phyloP scores from a whole-genome alignment of 1,140 invertebrate genomes.

The Drosophila willistoni region DNA sequence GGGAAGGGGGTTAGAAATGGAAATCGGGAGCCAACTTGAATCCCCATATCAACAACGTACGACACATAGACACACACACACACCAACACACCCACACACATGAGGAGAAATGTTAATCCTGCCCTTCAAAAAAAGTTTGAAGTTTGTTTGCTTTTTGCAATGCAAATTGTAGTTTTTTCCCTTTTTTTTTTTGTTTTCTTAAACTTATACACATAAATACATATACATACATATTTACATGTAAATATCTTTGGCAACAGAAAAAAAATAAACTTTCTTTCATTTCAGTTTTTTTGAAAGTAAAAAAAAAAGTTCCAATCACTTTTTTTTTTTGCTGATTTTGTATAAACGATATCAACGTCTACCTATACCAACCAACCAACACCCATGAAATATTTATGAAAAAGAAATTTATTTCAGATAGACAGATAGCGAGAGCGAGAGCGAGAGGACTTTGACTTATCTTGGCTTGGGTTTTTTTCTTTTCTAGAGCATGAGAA shows the following conservation, averaged over 20 bases:
- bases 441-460: slow-evolving; percentile 3
- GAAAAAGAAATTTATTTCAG: slow-evolving; percentile 25
- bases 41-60: background rate
- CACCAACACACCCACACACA: background rate
- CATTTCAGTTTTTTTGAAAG: slow-evolving; percentile 58
- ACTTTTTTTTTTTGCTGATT: slow-evolving; percentile 61
- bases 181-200: slow-evolving; percentile 1
- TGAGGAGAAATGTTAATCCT: slow-evolving; percentile 28
- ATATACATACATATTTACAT: slow-evolving; percentile 15
- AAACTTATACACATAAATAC: slow-evolving; percentile 32
- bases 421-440: background rate
- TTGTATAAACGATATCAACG: slow-evolving; percentile 52
- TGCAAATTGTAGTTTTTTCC: slow-evolving; percentile 67
- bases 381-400: slow-evolving; percentile 62
- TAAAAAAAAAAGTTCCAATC: slow-evolving; percentile 71
- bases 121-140: slow-evolving; percentile 33
- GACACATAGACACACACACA: slow-evolving; percentile 5
- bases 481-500: slow-evolving; percentile 28
- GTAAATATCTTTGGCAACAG: slow-evolving; percentile 14
- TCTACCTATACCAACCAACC: background rate
- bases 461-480: background rate
- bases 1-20: no score
- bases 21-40: slow-evolving; percentile 42
- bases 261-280: slow-evolving; percentile 62
- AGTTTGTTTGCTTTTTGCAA: slow-evolving; percentile 51